Evolutionary conservation across 2,113 vertebrate species (phyloP), one percentile per base, ranked within the genome.

Genomic region (Corapipo altera): DNA sequence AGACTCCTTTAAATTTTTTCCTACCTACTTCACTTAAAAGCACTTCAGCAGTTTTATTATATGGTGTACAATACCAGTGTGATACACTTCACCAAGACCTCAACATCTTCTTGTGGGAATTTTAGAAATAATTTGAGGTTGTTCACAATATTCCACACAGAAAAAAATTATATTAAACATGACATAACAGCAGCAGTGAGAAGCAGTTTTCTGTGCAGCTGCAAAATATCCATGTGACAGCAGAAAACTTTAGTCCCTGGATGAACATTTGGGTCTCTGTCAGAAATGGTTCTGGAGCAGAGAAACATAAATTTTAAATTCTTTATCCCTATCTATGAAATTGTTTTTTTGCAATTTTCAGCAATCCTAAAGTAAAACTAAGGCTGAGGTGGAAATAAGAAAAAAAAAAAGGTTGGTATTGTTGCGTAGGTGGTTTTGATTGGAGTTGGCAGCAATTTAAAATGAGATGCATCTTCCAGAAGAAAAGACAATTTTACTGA

Each of bases 401-500:
- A 76, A 27, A 22, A 62, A 61, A 84, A 35, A 54, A 59, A 58
- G 8, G 32, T 88, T 76, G 74, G 8, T 71, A 73, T 92, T 97
- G 70, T 75, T 95, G 75, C 39, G 69, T 96, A 93, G 82, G 58
- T 96, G 76, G 67, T 93, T 97, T 98, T 97, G 95, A 96, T 95
- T 96, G 92, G 66, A 95, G 23, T 19, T 93, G 66, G 85, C 92
- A 96, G 76, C 89, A 95, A 96, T 97, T 97, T 97, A 71, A 97
- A 96, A 97, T 17, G 51, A 89, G 75, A 95, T 89, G 21, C 59
- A 94, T 96, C 86, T 95, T 89, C 86, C 79, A 96, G 88, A 97
- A 97, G 86, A 96, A 96, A 96, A 95, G 94, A 61, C 44, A 94
- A 77, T 93, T 96, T 97, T 94, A 90, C 78, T 87, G 67, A 93